A percentile compares a stretch with the other conserved stretches of the same genome.
These are phyloP conservation scores for Pachyrhynchus sulphureomaculatus DNA, from an alignment of 1,140 invertebrate species.

Conservation along the genomic window DNA sequence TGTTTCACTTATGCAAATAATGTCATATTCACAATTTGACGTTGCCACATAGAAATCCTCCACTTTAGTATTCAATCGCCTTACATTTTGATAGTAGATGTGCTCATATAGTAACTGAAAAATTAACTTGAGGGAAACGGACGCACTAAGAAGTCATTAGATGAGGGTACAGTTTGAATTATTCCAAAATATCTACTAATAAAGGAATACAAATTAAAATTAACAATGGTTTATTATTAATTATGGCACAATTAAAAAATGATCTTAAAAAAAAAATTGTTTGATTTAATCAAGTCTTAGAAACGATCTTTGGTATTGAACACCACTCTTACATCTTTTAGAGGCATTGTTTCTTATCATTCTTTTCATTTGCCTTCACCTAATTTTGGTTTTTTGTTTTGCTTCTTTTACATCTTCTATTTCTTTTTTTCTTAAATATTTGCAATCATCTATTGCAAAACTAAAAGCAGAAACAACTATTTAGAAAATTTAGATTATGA, in stretches of 20 bases:
- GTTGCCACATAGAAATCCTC: no score
- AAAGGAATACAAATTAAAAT: no score
- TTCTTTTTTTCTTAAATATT: slow-evolving; percentile 53
- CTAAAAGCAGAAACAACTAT: slow-evolving; percentile 53
- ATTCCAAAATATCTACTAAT: no score
- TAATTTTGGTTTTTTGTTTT: slow-evolving; percentile 3
- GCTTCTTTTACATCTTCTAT: slow-evolving; percentile 12
- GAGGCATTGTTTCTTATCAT: not conserved
- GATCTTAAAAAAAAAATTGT: not conserved
- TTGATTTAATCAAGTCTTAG: not conserved
- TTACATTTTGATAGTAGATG: no score
- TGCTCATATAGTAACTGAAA: no score
- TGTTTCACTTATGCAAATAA: no score
- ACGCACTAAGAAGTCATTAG: no score
- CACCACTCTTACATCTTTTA: not conserved
- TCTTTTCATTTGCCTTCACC: slow-evolving; percentile 12
- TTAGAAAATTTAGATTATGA: slow-evolving; percentile 6
- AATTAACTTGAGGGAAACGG: no score
- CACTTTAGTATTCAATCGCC: no score
- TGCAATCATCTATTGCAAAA: slow-evolving; percentile 61
- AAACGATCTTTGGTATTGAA: not conserved
- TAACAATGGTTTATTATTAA: no score
- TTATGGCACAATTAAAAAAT: not conserved
- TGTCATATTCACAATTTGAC: no score
- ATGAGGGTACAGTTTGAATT: no score